Percentiles rank a stretch among this genome's conserved stretches.
Conservation (phyloP, 2,113 vertebrate genomes). For the Choloepus hoffmanni region DNA sequence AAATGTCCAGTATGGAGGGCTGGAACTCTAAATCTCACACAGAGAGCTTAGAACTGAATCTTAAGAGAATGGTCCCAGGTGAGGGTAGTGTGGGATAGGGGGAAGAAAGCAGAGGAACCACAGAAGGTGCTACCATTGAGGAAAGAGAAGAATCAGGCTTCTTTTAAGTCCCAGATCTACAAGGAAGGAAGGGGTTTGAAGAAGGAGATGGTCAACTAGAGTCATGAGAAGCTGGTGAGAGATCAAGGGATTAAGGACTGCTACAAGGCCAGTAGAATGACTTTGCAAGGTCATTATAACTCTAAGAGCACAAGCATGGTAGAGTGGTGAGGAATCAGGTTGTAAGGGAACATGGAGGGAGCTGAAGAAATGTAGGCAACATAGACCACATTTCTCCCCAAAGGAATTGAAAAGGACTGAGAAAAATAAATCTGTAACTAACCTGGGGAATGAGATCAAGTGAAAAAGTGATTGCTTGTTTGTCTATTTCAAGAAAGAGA, state of each 20-base stretch:
- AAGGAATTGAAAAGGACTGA: conserved; percentile 22
- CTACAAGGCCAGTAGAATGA: background rate
- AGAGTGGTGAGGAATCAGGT: background rate
- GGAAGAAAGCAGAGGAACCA: background rate
- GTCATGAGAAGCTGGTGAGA: background rate
- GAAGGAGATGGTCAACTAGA: background rate
- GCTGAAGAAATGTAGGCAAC: background rate
- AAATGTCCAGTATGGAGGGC: background rate
- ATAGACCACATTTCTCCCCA: background rate
- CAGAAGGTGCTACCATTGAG: background rate
- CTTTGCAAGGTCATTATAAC: background rate
- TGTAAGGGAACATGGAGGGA: background rate
- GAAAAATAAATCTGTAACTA: conserved; percentile 1
- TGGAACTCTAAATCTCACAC: background rate
- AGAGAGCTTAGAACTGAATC: background rate
- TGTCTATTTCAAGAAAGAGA: conserved; percentile 4
- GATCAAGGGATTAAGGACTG: background rate
- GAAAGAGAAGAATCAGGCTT: background rate
- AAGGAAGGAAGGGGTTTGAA: background rate
- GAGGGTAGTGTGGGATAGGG: background rate
- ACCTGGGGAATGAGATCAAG: background rate
- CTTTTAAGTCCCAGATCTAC: background rate
- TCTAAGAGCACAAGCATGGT: background rate
- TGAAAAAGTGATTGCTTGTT: conserved; percentile 1
- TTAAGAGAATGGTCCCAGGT: background rate